A percentile compares a stretch with the other conserved stretches of the same genome.
Conservation (phyloP, 2,797 vertebrate species). For the Pelochelys cantorii region DNA sequence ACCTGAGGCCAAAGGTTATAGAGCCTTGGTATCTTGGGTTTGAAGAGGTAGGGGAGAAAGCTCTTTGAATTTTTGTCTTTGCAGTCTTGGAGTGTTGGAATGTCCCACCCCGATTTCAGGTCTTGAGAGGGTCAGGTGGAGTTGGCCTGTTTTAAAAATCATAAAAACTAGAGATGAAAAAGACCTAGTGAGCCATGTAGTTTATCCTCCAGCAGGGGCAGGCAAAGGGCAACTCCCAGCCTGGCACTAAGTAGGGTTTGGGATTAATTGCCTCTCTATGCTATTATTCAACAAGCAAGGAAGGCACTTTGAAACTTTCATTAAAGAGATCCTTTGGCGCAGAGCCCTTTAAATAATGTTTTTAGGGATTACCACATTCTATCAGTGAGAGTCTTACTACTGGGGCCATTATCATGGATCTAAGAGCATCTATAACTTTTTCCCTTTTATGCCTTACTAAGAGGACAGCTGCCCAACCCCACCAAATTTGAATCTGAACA, state of each 20-base stretch:
- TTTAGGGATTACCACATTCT: not conserved
- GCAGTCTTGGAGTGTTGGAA: slow-evolving; percentile 40
- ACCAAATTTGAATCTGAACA: not conserved
- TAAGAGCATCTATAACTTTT: not conserved
- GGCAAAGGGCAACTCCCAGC: slow-evolving; percentile 55
- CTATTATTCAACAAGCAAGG: not conserved
- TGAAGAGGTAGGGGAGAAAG: slow-evolving; percentile 58
- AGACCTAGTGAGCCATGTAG: slow-evolving; percentile 28
- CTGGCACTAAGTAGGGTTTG: slow-evolving; percentile 27
- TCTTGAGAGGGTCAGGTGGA: slow-evolving; percentile 60
- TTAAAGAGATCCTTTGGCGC: slow-evolving; percentile 18
- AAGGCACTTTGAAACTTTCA: slow-evolving; percentile 35
- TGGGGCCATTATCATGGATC: not conserved
- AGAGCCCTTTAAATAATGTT: not conserved
- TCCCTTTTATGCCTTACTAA: not conserved
- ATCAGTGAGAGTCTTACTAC: not conserved
- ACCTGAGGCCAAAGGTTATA: slow-evolving; percentile 45
- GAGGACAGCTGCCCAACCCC: not conserved
- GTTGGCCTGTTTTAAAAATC: slow-evolving; percentile 45
- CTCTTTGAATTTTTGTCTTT: slow-evolving; percentile 66
- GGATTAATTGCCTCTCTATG: slow-evolving; percentile 44
- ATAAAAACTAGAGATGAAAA: slow-evolving; percentile 63
- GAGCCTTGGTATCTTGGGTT: slow-evolving; percentile 57
- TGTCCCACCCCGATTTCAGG: slow-evolving; percentile 37
- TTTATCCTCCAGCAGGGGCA: slow-evolving; percentile 49